Evolutionary conservation across 2,797 vertebrate genomes (phyloP), one percentile per base, ranked within the genome.

Genomic region (Sebastes alutus): DNA sequence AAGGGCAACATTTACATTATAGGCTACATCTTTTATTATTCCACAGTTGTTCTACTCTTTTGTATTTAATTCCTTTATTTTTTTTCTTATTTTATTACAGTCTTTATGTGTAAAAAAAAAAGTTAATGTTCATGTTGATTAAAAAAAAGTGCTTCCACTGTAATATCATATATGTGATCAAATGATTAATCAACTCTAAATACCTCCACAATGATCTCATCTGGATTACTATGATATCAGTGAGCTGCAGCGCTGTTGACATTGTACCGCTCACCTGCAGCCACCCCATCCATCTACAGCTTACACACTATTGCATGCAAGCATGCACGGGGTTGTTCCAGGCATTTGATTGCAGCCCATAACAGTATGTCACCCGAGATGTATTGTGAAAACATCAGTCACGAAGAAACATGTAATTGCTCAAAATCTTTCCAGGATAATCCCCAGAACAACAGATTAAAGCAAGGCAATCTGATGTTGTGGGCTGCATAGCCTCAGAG

Each of bases 381-480:
- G 42, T 59, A 64, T 81, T 68, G 62, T 80, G 64, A 84, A 73
- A 83, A 70, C 77, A 88, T 83, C 81, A 81, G 91, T 94, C 87
- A 87, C 56, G 72, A 83, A 25, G 56, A 88, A 88, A 90, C 63
- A 66, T 87, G 87, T 88, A 79, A 90, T 89, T 91, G 83, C 67
- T 84, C 11, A 74, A 85, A 91, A 88, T 89, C 84, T 88, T 89
- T 90, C 72, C 30, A 58, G 82, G 80, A 87, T 93, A 89, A 95
- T 93, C 91, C 86, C 63, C 73, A 77, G 79, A 89, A 94, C 87
- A 88, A 84, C 88, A 94, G 93, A 93, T 95, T 93, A 92, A 87
- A 90, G 81, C 78, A 35, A 58, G 29, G 75, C 84, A 91, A 87
- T 91, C 88, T 86, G 75, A 90, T 90, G 85, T 80, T 27, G 75